Conservation (phyloP, 1,140 invertebrate genomes). For the Magallana ariakensis region DNA sequence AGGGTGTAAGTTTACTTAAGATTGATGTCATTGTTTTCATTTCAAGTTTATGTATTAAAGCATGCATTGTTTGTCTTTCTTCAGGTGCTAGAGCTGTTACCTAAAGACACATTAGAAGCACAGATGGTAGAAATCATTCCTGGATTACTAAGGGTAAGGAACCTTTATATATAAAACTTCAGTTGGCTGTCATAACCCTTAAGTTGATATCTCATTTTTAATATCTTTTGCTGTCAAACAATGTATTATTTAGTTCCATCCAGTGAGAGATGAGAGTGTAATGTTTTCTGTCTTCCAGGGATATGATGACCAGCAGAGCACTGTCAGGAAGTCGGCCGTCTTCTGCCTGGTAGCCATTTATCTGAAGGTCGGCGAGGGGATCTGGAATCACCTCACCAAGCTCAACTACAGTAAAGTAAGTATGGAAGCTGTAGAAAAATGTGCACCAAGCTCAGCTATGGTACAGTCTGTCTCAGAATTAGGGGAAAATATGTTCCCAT, state of each 20-base stretch:
- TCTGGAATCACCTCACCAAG: constrained; percentile 88
- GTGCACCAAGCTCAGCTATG: background rate
- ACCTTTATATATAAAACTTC: background rate
- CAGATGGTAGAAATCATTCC: constrained; percentile 89
- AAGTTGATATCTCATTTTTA: no score
- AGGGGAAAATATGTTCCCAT: no score
- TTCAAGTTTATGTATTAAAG: no score
- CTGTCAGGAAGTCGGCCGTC: constrained; percentile 94
- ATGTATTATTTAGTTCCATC: no score
- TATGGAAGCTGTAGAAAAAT: background rate
- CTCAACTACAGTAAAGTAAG: constrained; percentile 90
- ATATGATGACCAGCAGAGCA: constrained; percentile 92
- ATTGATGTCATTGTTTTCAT: no score
- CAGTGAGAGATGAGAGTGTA: no score
- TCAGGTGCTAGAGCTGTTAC: constrained; percentile 74
- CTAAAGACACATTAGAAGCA: constrained; percentile 84
- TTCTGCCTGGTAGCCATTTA: constrained; percentile 97
- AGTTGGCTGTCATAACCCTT: no score
- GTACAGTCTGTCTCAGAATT: no score
- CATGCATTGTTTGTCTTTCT: constrained; percentile 26
- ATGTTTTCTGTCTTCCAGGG: constrained; percentile 81
- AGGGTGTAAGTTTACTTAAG: no score
- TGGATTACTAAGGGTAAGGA: constrained; percentile 88
- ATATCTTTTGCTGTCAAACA: no score
- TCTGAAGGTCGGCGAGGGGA: constrained; percentile 90